A percentile compares a stretch with the other conserved stretches of the same genome.
These are phyloP conservation scores for Nothocercus nigrocapillus DNA, from an alignment of 2,113 vertebrate genomes.

Conservation along the genomic window DNA sequence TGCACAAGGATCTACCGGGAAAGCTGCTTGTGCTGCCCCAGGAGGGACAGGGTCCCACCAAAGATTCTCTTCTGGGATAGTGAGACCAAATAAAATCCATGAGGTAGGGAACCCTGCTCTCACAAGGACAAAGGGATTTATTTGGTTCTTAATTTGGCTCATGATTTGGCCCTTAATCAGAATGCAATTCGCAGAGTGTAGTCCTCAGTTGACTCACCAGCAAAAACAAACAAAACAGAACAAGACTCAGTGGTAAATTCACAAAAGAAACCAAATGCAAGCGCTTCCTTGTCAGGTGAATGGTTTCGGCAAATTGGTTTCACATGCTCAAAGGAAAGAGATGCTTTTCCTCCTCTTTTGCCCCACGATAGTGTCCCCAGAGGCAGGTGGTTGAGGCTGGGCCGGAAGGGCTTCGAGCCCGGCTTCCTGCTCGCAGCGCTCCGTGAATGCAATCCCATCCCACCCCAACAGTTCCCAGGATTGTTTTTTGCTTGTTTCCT, in stretches of 20 bases:
- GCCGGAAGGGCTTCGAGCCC: neutral
- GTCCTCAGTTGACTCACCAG: neutral
- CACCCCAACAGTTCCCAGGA: neutral
- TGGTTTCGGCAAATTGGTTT: neutral
- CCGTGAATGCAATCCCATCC: neutral
- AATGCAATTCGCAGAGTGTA: neutral
- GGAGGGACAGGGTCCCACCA: neutral
- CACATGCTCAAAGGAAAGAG: neutral
- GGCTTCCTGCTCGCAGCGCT: neutral
- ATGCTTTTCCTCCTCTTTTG: neutral
- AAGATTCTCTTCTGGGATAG: neutral
- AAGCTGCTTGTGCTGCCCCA: no score
- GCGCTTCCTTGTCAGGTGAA: neutral
- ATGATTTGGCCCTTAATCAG: neutral
- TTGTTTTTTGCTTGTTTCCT: neutral
- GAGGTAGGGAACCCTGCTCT: neutral
- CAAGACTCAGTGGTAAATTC: neutral
- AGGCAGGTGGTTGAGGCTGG: neutral
- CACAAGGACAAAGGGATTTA: neutral
- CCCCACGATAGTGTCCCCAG: accelerated
- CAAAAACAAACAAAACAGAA: neutral
- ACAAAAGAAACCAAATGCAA: neutral
- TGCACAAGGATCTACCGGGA: no score
- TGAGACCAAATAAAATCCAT: neutral
- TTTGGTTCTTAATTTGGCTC: neutral